Base-by-base conservation (phyloP, 2,888 invertebrate genomes). In the Euclidia mi region DNA sequence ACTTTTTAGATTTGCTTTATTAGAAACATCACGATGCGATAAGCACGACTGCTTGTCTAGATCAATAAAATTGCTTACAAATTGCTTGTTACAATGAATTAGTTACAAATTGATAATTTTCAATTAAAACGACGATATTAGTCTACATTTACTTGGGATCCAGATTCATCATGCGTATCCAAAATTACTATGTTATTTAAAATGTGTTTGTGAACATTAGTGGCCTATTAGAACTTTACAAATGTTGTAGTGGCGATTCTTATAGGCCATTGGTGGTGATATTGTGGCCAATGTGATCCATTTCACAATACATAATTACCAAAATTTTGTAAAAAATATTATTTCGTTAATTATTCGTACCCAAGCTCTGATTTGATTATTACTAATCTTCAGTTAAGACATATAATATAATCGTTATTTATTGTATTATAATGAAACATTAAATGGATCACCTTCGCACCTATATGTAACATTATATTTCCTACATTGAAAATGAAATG, bases 401-500 rank as follows among this genome's bases (percentile, higher is more conserved):
- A 40, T 25, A 47, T 37, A 29, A 35, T 46, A 29, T 42, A 25
- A 25, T 3, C 38, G 17, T 44, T 50, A 57, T 59, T 42, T 43
- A 50, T 56, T 68, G 58, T 67, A 56, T 65, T 67, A 71, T 69
- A 72, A 67, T 76, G 67, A 70, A 76, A n/a, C n/a, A n/a, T n/a
- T n/a, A n/a, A n/a, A 66, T 75, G 62, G 72, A 66, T 69, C 61
- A 58, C 53, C 52, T 61, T 62, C 18, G 62, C 55, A 37, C 50
- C 32, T 32, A 49, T 44, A 28, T 53, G 42, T 42, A n/a, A 29
- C 9, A 12, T 14, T 34, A 25, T 37, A 52, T 66, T 46, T 34
- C 52, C 44, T 56, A 49, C 45, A 53, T 57, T 56, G 32, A 50
- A 58, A 60, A 58, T 65, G 51, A 71, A 68, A 65, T 71, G 58